phyloP scores from a whole-genome alignment of 1,140 invertebrate species.

The Hirudo medicinalis region DNA sequence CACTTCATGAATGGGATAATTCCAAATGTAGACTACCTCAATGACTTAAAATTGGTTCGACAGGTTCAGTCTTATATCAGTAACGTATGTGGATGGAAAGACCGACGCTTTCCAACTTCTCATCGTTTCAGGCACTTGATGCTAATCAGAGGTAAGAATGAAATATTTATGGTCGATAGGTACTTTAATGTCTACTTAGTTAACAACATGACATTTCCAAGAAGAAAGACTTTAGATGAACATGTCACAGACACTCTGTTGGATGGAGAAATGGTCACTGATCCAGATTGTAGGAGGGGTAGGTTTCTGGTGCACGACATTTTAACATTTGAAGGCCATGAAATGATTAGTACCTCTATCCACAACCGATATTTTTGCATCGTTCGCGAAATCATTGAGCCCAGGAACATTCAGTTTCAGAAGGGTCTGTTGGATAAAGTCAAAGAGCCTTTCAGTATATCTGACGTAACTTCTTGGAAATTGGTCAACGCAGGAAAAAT shows the following conservation, averaged over 20 bases:
- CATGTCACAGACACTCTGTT: constrained; percentile 71
- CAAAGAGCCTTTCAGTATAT: neutral
- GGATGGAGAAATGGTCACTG: constrained; percentile 56
- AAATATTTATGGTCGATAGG: constrained; percentile 85
- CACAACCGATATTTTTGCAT: neutral
- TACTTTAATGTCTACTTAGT: constrained; percentile 88
- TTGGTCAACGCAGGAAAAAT: constrained; percentile 40
- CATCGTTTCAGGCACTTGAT: constrained; percentile 94
- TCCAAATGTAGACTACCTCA: constrained; percentile 33
- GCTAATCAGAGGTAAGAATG: constrained; percentile 70
- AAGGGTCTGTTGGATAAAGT: neutral
- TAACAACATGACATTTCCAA: constrained; percentile 60
- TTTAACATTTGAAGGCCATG: neutral
- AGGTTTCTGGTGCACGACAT: neutral
- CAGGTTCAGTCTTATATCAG: constrained; percentile 64
- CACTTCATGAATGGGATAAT: constrained; percentile 37
- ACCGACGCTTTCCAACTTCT: constrained; percentile 75
- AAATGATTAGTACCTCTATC: neutral
- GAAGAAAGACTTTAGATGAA: constrained; percentile 54
- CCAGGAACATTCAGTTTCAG: neutral
- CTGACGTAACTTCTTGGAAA: neutral
- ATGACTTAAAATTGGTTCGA: constrained; percentile 46
- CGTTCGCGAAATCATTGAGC: neutral
- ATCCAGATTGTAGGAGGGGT: neutral
- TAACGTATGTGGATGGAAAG: constrained; percentile 64